Base-by-base conservation (phyloP, 2,113 vertebrate genomes). In the Aplodontia rufa region DNA sequence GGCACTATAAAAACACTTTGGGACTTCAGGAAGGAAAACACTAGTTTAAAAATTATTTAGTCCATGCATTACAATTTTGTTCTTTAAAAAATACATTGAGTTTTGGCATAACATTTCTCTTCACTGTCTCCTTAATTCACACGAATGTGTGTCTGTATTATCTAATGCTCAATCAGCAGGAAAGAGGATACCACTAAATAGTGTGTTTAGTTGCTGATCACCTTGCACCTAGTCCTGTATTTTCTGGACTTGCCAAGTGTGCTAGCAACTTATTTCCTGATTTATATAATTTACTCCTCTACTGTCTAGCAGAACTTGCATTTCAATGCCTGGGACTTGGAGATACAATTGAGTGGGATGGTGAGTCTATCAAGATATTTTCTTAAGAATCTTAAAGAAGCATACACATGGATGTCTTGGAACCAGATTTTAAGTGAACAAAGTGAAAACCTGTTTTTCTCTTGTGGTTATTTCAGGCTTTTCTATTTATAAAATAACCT, bases 401-500 rank as follows among this genome's bases (percentile, higher is more conserved):
- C 60, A 66, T 93, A 90, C 79, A 92, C 62, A 69, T 64, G 62
- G n/a, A 82, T 87, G 68, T 87, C 75, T 94, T 90, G 51, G 79
- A 96, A 87, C n/a, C 72, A 95, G 85, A 94, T 93, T 95, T 95
- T 92, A 94, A 87, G 66, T 93, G 90, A 96, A 86, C 76, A 95
- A 93, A 96, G 42, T 89, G 37, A 95, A 97, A 96, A 79, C 64
- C 53, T 95, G 66, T 81, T 82, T 93, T 42, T 96, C 49, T 78
- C 28, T 81, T 53, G 0, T 85, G 55, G 49, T 81, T 96, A 96
- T 97, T 96, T 94, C 64, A 84, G 87, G 71, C 20, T 93, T 93
- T 95, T 53, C 94, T 94, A 92, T 96, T 97, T 96, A 94, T 78
- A 96, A 97, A 96, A 40, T 91, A 96, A 97, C 32, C 95, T 96